phyloP scores from a whole-genome alignment of 1,140 invertebrate genomes.

The Andricus grossulariae region DNA sequence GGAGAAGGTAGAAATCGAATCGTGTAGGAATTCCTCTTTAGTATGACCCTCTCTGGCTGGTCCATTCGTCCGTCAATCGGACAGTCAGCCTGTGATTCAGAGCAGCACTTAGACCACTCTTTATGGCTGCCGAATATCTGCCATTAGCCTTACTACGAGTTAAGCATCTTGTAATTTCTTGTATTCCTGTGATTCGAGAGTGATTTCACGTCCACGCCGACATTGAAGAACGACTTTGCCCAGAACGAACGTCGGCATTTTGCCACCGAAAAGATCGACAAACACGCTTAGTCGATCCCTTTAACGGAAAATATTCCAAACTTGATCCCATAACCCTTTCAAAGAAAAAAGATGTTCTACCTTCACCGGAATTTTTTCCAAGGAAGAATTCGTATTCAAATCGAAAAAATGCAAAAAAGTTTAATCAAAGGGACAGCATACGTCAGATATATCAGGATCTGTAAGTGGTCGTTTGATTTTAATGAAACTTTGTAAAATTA shows the following conservation, averaged over 20 bases:
- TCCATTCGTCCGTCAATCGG: constrained; percentile 22
- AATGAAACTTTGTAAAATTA: no score
- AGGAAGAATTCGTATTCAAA: no score
- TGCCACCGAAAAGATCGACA: constrained; percentile 24
- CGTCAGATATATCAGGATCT: no score
- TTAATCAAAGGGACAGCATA: no score
- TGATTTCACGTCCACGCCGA: constrained; percentile 25
- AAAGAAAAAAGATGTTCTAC: not conserved
- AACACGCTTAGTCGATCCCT: constrained; percentile 1
- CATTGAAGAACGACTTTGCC: constrained; percentile 28
- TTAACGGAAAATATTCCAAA: constrained; percentile 21
- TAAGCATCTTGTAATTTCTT: constrained; percentile 32
- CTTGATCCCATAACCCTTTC: not conserved
- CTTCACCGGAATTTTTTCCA: not conserved
- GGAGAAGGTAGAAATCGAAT: constrained; percentile 29
- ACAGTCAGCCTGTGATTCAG: constrained; percentile 23
- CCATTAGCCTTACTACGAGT: constrained; percentile 31
- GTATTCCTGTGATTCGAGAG: constrained; percentile 25
- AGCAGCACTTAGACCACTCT: constrained; percentile 30
- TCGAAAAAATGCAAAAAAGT: no score
- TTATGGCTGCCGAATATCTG: constrained; percentile 30
- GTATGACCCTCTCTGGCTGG: not conserved
- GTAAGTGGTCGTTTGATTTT: no score
- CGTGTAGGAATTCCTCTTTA: constrained; percentile 14
- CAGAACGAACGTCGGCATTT: constrained; percentile 20